phyloP scores from a whole-genome alignment of 2,797 vertebrate genomes.

The Aselliscus stoliczkanus region DNA sequence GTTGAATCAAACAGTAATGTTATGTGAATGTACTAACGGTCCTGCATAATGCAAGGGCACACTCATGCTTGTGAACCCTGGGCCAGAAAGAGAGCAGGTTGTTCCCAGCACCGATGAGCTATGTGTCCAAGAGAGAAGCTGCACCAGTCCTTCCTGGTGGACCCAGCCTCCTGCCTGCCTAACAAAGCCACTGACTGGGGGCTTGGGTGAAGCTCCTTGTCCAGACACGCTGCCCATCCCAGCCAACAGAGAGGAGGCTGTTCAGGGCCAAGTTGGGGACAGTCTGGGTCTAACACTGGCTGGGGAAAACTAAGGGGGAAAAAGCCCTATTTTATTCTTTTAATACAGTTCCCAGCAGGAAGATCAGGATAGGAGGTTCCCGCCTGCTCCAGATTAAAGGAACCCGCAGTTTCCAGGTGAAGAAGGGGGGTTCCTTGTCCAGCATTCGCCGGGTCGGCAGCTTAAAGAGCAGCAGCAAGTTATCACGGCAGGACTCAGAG shows the following conservation, averaged over 20 bases:
- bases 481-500: slow-evolving; percentile 98
- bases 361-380: slow-evolving; percentile 97
- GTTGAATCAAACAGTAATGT: background rate
- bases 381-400: slow-evolving; percentile 99
- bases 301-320: slow-evolving; percentile 81
- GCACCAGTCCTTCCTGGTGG: slow-evolving; percentile 40
- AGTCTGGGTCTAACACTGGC: slow-evolving; percentile 69
- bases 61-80: slow-evolving; percentile 75
- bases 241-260: slow-evolving; percentile 59
- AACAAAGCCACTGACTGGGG: slow-evolving; percentile 60
- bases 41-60: slow-evolving; percentile 40
- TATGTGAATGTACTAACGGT: slow-evolving; percentile 36
- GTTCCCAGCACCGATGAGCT: slow-evolving; percentile 52
- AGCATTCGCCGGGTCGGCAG: slow-evolving; percentile 97
- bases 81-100: slow-evolving; percentile 68
- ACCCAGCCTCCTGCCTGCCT: slow-evolving; percentile 60
- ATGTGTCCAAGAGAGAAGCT: slow-evolving; percentile 57
- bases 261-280: slow-evolving; percentile 66
- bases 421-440: slow-evolving; percentile 98
- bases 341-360: slow-evolving; percentile 91
- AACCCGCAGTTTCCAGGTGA: slow-evolving; percentile 96
- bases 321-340: slow-evolving; percentile 89
- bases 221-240: slow-evolving; percentile 38
- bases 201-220: slow-evolving; percentile 70
- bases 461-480: slow-evolving; percentile 99